Base-by-base conservation (phyloP, 2,888 invertebrate genomes). In the Abrostola tripartita region DNA sequence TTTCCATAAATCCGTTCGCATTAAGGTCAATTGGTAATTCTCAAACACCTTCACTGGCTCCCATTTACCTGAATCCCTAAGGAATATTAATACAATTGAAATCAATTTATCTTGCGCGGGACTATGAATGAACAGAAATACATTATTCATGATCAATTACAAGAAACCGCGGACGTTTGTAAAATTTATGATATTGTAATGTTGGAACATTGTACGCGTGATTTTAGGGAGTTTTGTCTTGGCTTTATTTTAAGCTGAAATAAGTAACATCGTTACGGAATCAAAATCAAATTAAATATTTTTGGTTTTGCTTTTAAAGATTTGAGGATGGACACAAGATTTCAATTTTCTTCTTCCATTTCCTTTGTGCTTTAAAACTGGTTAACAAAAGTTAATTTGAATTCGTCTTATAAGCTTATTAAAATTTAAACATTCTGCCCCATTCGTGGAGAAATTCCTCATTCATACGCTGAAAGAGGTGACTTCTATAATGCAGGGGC, bases 81-180 rank as follows among this genome's bases (percentile, higher is more conserved):
- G 79, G 79, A 78, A 81, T 81, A 79, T 78, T 79, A 81, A 83
- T 81, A 81, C 81, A 79, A 84, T 82, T 71, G 74, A 61, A 82
- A 81, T 82, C 84, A 83, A 84, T 83, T 82, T 82, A 83, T 82
- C 82, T 80, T 71, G 68, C 74, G 72, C 73, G 71, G 61, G 58
- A 71, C 73, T 71, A 82, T 71, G 73, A 78, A 78, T 76, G 80
- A 70, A 70, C 63, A 64, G 64, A 53, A 57, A 77, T 84, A 82
- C 82, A 85, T 85, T 81, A 84, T 84, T 82, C 85, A 85, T 84
- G 81, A 82, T 76, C 85, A 84, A 84, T 84, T 85, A 85, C 76
- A 74, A 80, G 79, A 76, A 79, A 75, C 80, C 75, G 71, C 77
- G 75, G 70, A 75, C 71, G 74, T 73, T 78, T 78, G 80, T 69